phyloP scores from a whole-genome alignment of 2,888 invertebrate species.

The Buathra laborator region DNA sequence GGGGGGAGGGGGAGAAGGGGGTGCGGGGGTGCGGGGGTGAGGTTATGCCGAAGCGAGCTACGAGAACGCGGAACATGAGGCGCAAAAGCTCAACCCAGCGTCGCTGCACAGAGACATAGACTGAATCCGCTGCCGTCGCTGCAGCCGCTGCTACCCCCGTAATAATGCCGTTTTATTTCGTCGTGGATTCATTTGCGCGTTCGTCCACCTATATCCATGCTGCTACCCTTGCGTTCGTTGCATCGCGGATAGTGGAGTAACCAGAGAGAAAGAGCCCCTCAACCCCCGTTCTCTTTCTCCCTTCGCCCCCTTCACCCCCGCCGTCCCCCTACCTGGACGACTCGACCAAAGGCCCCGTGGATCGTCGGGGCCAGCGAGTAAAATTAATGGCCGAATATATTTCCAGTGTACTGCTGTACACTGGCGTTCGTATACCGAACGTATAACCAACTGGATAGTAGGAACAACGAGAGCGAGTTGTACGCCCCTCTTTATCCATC shows the following conservation, averaged over 20 bases:
- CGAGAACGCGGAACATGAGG: too few relatives aligned
- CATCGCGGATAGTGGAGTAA: not conserved
- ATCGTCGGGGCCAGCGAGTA: slow-evolving; percentile 12
- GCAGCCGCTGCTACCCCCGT: slow-evolving; percentile 2
- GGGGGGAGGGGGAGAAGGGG: too few relatives aligned
- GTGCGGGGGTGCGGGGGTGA: too few relatives aligned
- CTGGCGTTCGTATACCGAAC: not conserved
- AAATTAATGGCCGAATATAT: slow-evolving; percentile 65
- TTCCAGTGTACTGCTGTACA: slow-evolving; percentile 9
- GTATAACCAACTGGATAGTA: not conserved
- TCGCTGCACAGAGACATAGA: too few relatives aligned
- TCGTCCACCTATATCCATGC: slow-evolving; percentile 16
- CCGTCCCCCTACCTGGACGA: not conserved
- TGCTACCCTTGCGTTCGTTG: not conserved
- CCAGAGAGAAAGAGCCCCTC: not conserved
- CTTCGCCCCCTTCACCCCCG: slow-evolving; percentile 9
- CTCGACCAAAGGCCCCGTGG: too few relatives aligned
- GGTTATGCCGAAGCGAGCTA: too few relatives aligned
- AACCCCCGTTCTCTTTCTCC: not conserved
- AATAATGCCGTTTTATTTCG: slow-evolving; percentile 65
- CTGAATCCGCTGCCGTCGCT: too few relatives aligned
- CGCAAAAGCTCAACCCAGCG: too few relatives aligned
- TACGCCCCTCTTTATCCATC: not conserved
- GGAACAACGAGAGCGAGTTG: not conserved
- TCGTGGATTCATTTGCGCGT: slow-evolving; percentile 60